phyloP scores from a whole-genome alignment of 2,797 vertebrate genomes.

The Neostethus bicornis region DNA sequence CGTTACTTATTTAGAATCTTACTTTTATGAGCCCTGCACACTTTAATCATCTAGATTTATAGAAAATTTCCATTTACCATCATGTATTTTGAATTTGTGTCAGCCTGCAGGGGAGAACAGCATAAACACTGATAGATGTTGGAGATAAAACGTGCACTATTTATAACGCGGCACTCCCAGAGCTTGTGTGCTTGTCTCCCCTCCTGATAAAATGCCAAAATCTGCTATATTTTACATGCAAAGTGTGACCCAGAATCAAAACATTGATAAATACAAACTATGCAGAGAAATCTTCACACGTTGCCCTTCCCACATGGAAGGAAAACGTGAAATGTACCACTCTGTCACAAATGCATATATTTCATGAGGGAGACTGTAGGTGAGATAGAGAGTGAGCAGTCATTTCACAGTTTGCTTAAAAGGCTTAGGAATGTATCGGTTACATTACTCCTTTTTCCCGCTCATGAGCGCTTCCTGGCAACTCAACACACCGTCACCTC shows the following conservation, averaged over 20 bases:
- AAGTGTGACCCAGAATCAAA: slow-evolving; percentile 49
- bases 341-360: slow-evolving; percentile 78
- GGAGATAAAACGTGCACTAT: slow-evolving; percentile 8
- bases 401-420: slow-evolving; percentile 86
- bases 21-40: background rate
- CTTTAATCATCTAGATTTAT: background rate
- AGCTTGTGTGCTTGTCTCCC: background rate
- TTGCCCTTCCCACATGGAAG: slow-evolving; percentile 55
- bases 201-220: slow-evolving; percentile 30
- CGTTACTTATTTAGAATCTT: slow-evolving; percentile 13
- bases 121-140: background rate
- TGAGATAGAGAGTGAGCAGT: slow-evolving; percentile 57
- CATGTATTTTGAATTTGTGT: background rate
- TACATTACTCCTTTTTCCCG: slow-evolving; percentile 53
- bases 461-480: slow-evolving; percentile 49
- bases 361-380: slow-evolving; percentile 60
- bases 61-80: background rate
- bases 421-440: slow-evolving; percentile 76
- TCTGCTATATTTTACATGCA: slow-evolving; percentile 32
- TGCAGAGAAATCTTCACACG: slow-evolving; percentile 55
- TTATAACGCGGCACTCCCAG: slow-evolving; percentile 4
- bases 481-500: slow-evolving; percentile 19
- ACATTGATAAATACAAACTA: slow-evolving; percentile 56
- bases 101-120: background rate
- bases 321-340: slow-evolving; percentile 82